Evolutionary conservation across 2,797 vertebrate species (phyloP).

Genomic region (Sebastes iracundus): DNA sequence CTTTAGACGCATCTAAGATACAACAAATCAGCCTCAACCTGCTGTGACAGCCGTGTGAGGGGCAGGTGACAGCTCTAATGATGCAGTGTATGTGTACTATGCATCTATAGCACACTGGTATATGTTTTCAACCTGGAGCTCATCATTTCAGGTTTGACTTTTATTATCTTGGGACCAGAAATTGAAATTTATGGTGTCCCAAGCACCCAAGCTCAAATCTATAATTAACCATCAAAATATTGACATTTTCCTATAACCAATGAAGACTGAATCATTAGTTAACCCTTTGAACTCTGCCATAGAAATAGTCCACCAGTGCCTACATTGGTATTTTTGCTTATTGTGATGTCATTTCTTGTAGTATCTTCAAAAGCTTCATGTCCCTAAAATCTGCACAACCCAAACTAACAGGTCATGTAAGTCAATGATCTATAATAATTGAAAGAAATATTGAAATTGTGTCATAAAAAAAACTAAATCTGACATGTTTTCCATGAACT

Average conservation of each 20-base stretch:
- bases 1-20: slow-evolving; percentile 24
- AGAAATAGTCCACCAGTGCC: too few relatives aligned
- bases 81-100: not conserved
- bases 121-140: not conserved
- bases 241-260: not conserved
- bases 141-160: not conserved
- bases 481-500: too few relatives aligned
- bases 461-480: too few relatives aligned
- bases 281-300: too few relatives aligned
- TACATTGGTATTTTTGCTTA: too few relatives aligned
- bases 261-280: not conserved
- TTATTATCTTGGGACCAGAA: not conserved
- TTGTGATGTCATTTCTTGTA: too few relatives aligned
- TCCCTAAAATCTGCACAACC: too few relatives aligned
- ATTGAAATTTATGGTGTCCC: not conserved
- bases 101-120: not conserved
- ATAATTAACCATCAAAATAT: not conserved
- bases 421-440: too few relatives aligned
- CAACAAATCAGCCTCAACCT: slow-evolving; percentile 38
- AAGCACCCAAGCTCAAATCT: not conserved
- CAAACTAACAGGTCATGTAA: too few relatives aligned
- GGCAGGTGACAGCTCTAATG: slow-evolving; percentile 1
- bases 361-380: too few relatives aligned
- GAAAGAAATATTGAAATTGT: too few relatives aligned
- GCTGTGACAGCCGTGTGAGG: not conserved